Conservation (phyloP, 2,113 vertebrate species). For the Lycaon pictus region DNA sequence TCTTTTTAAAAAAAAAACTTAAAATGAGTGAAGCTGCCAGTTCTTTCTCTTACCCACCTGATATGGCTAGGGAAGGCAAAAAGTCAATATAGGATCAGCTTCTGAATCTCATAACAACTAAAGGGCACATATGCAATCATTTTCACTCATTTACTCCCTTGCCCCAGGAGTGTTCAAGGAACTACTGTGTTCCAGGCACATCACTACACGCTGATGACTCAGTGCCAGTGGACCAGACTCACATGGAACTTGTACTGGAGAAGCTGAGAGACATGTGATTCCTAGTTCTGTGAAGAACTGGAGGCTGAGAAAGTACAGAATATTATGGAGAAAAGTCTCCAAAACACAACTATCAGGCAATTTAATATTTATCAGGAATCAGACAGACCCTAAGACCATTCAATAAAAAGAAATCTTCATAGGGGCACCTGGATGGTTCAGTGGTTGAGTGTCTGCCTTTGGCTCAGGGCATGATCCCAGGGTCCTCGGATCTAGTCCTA, state of each 20-base stretch:
- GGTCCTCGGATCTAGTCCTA: no score
- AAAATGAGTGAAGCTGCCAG: background rate
- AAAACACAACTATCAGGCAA: background rate
- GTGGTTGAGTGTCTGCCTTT: no score
- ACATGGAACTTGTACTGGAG: no score
- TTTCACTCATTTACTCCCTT: background rate
- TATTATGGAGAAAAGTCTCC: background rate
- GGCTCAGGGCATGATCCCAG: no score
- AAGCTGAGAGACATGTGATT: background rate
- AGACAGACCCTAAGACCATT: background rate
- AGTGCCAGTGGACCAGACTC: background rate
- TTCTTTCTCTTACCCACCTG: background rate
- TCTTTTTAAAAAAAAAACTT: background rate
- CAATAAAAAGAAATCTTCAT: background rate
- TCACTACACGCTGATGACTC: accelerated
- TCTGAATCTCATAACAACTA: background rate
- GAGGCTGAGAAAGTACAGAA: background rate
- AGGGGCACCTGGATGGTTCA: no score
- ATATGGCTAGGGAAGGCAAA: background rate
- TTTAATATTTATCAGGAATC: background rate
- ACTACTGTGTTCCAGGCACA: accelerated
- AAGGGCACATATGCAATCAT: background rate
- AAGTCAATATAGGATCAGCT: background rate
- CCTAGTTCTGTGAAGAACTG: background rate
- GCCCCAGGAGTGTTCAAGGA: background rate